Conservation (phyloP, 2,113 vertebrate genomes). For the Sebastes schlegelii region DNA sequence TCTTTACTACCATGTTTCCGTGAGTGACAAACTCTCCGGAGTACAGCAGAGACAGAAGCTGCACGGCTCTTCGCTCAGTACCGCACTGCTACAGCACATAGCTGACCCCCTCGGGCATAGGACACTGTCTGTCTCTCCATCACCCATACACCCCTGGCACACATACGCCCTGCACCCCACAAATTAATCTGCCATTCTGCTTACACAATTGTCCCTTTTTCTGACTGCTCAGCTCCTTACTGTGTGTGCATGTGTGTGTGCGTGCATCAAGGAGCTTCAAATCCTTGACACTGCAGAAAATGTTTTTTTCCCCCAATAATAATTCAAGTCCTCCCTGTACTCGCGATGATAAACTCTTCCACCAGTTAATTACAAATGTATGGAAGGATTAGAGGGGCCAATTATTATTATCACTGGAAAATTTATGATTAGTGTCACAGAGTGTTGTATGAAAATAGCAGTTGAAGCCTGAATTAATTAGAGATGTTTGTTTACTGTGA, state of each 20-base stretch:
- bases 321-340: slow-evolving; percentile 58
- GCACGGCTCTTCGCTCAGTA: slow-evolving; percentile 13
- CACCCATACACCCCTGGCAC: not conserved
- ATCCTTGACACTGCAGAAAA: slow-evolving; percentile 68
- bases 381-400: slow-evolving; percentile 65
- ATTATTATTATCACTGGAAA: slow-evolving; percentile 69
- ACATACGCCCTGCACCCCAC: slow-evolving; percentile 1
- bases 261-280: slow-evolving; percentile 37
- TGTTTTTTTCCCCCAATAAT: slow-evolving; percentile 27
- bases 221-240: slow-evolving; percentile 59
- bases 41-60: slow-evolving; percentile 11
- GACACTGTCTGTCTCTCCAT: not conserved
- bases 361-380: slow-evolving; percentile 71
- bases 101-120: slow-evolving; percentile 27
- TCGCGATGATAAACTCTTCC: slow-evolving; percentile 59
- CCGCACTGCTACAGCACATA: slow-evolving; percentile 7
- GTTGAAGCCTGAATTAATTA: slow-evolving; percentile 56
- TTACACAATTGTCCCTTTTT: slow-evolving; percentile 57
- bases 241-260: slow-evolving; percentile 4
- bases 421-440: slow-evolving; percentile 64
- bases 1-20: slow-evolving; percentile 15
- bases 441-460: slow-evolving; percentile 53
- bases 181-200: slow-evolving; percentile 63
- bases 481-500: slow-evolving; percentile 58
- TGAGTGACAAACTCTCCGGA: slow-evolving; percentile 31